phyloP scores from a whole-genome alignment of 1,140 invertebrate species.

The Aphis craccivora region DNA sequence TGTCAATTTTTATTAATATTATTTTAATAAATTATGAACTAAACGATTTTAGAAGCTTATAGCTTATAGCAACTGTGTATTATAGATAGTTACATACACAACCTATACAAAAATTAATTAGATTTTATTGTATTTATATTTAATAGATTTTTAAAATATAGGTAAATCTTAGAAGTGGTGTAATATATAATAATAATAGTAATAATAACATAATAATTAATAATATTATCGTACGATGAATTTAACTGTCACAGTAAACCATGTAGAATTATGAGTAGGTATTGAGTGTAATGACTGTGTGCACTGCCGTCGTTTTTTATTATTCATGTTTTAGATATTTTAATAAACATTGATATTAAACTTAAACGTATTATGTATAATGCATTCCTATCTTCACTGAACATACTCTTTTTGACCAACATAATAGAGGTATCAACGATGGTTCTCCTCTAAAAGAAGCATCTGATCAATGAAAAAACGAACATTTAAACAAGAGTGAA shows the following conservation, averaged over 20 bases:
- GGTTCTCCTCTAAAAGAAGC: too few species aligned
- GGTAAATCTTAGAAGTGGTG: not conserved
- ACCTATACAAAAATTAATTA: not conserved
- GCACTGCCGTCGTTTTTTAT: not conserved
- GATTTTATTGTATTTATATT: not conserved
- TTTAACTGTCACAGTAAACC: not conserved
- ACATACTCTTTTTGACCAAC: not conserved
- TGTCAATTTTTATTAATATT: not conserved
- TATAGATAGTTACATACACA: not conserved
- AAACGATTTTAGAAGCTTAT: too few species aligned
- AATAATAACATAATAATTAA: too few species aligned
- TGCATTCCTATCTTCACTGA: not conserved
- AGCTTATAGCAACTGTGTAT: not conserved
- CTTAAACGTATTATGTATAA: not conserved
- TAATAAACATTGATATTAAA: not conserved
- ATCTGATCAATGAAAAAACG: not conserved
- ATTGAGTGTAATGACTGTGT: not conserved
- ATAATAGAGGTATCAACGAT: not conserved
- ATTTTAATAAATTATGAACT: too few species aligned
- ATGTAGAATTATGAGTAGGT: too few species aligned
- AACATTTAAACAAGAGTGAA: not conserved
- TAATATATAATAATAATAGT: not conserved
- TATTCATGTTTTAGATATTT: not conserved
- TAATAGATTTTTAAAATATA: not conserved
- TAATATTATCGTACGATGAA: not conserved